Percentiles rank a stretch among this genome's conserved stretches.
phyloP scores from a whole-genome alignment of 2,113 vertebrate species.

The Nycticorax nycticorax region DNA sequence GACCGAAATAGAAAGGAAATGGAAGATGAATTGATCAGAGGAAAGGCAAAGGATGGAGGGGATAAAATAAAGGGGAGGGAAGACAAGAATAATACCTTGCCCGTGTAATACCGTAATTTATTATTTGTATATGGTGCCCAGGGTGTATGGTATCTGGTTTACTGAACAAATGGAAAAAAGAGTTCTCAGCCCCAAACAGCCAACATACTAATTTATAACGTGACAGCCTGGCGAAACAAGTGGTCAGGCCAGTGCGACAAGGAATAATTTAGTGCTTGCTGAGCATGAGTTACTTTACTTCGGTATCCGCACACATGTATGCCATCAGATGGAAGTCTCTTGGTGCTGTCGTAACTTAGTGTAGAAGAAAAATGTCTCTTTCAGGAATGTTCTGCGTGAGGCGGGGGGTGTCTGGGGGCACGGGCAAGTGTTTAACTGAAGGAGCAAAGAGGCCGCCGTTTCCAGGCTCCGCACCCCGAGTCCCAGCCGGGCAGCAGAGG shows the following conservation, averaged over 20 bases:
- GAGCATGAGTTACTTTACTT: not conserved
- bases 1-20: conserved; percentile 54
- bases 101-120: not conserved
- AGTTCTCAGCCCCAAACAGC: conserved; percentile 36
- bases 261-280: not conserved
- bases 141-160: conserved; percentile 1
- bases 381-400: not conserved
- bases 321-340: not conserved
- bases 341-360: not conserved
- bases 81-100: conserved; percentile 18
- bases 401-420: not conserved
- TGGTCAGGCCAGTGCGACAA: not conserved
- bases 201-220: conserved; percentile 4
- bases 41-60: not conserved
- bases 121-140: conserved; percentile 11
- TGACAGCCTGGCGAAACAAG: conserved; percentile 19
- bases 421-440: not conserved
- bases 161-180: conserved; percentile 3
- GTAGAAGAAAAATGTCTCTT: not conserved
- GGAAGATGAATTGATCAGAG: conserved; percentile 50
- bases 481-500: not conserved
- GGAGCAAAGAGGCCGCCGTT: not conserved
- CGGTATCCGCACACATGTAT: not conserved
- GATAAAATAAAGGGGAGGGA: conserved; percentile 8
- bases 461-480: rapidly evolving